These are phyloP conservation scores for Blomia tropicalis DNA, from an alignment of 2,888 invertebrate species.

Conservation along the genomic window DNA sequence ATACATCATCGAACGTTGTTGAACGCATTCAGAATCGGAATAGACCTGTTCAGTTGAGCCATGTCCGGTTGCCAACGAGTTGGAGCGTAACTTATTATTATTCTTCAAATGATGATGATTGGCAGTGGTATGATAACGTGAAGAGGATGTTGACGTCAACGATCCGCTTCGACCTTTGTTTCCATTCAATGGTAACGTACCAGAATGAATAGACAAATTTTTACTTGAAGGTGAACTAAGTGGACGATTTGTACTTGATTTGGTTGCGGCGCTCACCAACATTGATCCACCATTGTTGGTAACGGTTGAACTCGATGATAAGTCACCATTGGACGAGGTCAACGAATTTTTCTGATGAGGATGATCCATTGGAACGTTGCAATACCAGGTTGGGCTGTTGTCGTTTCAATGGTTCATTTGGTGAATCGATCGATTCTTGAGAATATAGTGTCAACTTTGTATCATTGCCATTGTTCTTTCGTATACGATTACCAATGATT, in stretches of 20 bases:
- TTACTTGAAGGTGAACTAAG: not conserved
- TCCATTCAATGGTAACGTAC: not conserved
- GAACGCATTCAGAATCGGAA: conserved; percentile 13
- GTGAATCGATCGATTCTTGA: not conserved
- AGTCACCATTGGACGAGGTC: conserved; percentile 2
- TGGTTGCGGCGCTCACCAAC: not conserved
- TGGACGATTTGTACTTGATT: no score
- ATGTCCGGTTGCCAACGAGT: not conserved
- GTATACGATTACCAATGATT: no score
- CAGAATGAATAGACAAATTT: not conserved
- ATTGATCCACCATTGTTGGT: not conserved
- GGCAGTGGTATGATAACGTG: no score
- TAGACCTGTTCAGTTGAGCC: not conserved
- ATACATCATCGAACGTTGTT: conserved; percentile 7
- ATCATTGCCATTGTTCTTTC: no score
- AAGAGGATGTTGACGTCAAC: not conserved
- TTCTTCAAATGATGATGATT: not conserved
- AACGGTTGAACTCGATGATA: not conserved
- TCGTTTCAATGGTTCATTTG: no score
- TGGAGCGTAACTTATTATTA: not conserved
- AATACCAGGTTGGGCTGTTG: no score
- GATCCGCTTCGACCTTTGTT: not conserved
- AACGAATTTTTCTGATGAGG: not conserved
- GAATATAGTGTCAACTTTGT: not conserved
- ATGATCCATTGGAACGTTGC: not conserved